phyloP scores from a whole-genome alignment of 2,797 vertebrate species.

The Sebastiscus tertius region DNA sequence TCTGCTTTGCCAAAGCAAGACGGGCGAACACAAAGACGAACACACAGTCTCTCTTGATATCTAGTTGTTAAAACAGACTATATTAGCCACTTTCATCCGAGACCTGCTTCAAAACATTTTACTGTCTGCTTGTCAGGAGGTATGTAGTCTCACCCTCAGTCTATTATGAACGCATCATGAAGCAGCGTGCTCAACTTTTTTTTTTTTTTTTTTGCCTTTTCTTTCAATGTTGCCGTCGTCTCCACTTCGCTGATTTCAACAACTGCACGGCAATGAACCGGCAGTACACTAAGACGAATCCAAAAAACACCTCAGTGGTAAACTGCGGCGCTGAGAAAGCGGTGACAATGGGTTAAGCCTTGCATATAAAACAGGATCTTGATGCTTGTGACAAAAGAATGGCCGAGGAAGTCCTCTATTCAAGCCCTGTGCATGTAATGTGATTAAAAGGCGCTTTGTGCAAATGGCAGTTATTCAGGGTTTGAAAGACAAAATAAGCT shows the following conservation, averaged over 20 bases:
- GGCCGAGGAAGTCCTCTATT: conserved; percentile 73
- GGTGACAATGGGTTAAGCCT: conserved; percentile 65
- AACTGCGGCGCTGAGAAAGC: conserved; percentile 59
- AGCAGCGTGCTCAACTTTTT: conserved; percentile 59
- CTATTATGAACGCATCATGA: conserved; percentile 82
- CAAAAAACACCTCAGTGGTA: conserved; percentile 65
- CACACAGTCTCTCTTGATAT: conserved; percentile 49
- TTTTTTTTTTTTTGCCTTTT: not conserved
- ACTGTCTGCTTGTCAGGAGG: conserved; percentile 56
- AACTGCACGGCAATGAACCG: conserved; percentile 22
- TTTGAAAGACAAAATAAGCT: conserved; percentile 74
- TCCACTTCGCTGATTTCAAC: conserved; percentile 52
- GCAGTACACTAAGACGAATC: conserved; percentile 56
- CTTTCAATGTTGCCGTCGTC: conserved; percentile 31
- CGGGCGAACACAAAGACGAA: conserved; percentile 30
- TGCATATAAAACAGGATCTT: conserved; percentile 75
- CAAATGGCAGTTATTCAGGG: conserved; percentile 74
- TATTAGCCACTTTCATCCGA: conserved; percentile 46
- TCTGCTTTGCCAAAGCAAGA: conserved; percentile 57
- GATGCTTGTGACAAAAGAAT: conserved; percentile 65
- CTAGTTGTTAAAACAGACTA: conserved; percentile 27
- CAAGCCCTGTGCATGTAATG: conserved; percentile 73
- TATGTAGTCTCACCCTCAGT: conserved; percentile 64
- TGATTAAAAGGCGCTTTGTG: conserved; percentile 81
- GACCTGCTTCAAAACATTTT: conserved; percentile 53